These are phyloP conservation scores for Fopius arisanus DNA, from an alignment of 1,140 invertebrate species.

Conservation along the genomic window DNA sequence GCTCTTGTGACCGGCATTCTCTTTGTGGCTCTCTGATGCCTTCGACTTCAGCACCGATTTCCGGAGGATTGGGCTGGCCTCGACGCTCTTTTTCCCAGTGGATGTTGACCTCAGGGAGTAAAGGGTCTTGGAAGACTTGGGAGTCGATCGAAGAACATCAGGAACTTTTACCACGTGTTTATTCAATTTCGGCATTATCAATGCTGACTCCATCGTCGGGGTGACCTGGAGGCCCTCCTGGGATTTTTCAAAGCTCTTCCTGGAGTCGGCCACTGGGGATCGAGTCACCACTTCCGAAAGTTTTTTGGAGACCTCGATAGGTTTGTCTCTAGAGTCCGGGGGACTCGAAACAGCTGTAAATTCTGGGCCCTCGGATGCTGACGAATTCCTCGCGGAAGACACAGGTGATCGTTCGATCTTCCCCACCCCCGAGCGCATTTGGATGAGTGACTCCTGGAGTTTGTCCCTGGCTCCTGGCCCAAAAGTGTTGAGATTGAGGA, in stretches of 20 bases:
- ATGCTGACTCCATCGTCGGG: constrained; percentile 20
- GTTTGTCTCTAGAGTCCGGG: neutral
- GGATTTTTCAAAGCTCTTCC: too few species aligned
- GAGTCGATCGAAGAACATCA: neutral
- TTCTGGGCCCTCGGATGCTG: neutral
- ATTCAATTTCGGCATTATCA: neutral
- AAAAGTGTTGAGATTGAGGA: constrained; percentile 25
- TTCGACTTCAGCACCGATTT: constrained; percentile 24
- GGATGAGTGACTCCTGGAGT: constrained; percentile 29
- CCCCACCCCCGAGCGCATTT: constrained; percentile 20
- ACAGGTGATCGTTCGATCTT: too few species aligned
- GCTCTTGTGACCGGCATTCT: constrained; percentile 27
- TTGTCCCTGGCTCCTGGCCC: constrained; percentile 10
- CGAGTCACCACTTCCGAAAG: too few species aligned
- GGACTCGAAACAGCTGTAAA: too few species aligned
- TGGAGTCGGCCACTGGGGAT: too few species aligned
- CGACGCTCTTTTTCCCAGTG: neutral
- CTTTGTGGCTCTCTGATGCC: constrained; percentile 23
- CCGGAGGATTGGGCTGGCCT: too few species aligned
- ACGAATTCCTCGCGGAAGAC: too few species aligned
- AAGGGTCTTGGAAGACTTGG: constrained; percentile 14
- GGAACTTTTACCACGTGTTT: neutral
- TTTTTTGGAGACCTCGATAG: constrained; percentile 15
- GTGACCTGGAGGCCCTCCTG: too few species aligned
- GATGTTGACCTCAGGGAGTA: neutral